Percentiles rank a stretch among this genome's conserved stretches.
These are phyloP conservation scores for Sarcophaga caerulescens DNA, from an alignment of 2,888 invertebrate genomes.

Conservation along the genomic window DNA sequence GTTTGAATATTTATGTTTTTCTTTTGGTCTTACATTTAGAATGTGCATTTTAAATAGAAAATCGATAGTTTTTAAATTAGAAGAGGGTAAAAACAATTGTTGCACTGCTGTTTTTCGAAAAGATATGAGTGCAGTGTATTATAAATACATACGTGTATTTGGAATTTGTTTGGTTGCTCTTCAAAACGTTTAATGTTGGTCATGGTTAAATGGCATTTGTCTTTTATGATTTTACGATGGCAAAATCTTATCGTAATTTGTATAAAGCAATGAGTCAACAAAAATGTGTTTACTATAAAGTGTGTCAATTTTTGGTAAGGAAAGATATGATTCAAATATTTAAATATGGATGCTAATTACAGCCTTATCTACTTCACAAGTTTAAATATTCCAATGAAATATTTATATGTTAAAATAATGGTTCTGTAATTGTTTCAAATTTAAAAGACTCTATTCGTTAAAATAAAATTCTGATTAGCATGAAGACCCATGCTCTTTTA, in stretches of 20 bases:
- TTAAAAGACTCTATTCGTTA: too few relatives aligned
- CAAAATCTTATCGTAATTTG: too few relatives aligned
- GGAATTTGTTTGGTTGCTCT: constrained; percentile 39
- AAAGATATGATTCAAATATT: background rate
- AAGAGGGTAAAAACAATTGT: constrained; percentile 20
- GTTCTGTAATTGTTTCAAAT: too few relatives aligned
- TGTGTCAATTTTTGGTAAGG: constrained; percentile 14
- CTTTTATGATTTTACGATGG: too few relatives aligned
- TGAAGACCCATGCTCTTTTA: too few relatives aligned
- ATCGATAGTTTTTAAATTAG: constrained; percentile 54
- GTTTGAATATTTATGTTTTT: background rate
- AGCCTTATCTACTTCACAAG: background rate
- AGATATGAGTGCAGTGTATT: too few relatives aligned
- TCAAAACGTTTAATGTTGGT: constrained; percentile 60
- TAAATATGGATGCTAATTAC: background rate
- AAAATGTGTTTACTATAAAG: constrained; percentile 23
- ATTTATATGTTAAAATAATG: too few relatives aligned
- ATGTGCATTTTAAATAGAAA: constrained; percentile 47
- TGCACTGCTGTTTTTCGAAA: constrained; percentile 1
- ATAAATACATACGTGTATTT: constrained; percentile 4
- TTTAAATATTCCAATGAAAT: too few relatives aligned
- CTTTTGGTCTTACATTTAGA: constrained; percentile 21
- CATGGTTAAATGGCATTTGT: constrained; percentile 49
- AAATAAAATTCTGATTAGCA: too few relatives aligned
- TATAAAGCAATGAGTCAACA: background rate